Evolutionary conservation across 1,140 invertebrate species (phyloP).

Genomic region (Ruditapes philippinarum): DNA sequence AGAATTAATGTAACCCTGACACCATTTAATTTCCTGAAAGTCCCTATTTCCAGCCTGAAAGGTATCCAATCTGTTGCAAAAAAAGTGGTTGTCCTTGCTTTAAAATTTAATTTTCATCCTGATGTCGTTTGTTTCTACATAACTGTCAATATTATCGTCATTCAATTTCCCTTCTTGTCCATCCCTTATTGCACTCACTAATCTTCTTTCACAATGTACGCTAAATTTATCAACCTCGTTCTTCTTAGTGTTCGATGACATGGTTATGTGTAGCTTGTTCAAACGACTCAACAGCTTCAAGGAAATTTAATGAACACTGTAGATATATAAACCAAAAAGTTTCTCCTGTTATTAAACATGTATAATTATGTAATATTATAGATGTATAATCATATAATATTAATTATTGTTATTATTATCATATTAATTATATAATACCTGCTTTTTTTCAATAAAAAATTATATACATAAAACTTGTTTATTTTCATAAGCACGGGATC

Average conservation of each 20-base stretch:
- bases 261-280: conserved; percentile 42
- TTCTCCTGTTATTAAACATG: too few species aligned
- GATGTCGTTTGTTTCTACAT: conserved; percentile 41
- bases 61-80: conserved; percentile 37
- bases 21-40: too few species aligned
- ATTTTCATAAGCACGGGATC: too few species aligned
- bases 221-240: conserved; percentile 3
- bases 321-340: not conserved
- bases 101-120: not conserved
- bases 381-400: too few species aligned
- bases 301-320: not conserved
- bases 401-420: too few species aligned
- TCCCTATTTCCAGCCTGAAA: too few species aligned
- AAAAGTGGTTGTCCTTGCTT: conserved; percentile 53
- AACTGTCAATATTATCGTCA: conserved; percentile 49
- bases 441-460: too few species aligned
- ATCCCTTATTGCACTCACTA: not conserved
- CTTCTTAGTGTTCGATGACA: conserved; percentile 5
- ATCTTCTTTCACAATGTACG: not conserved
- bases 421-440: too few species aligned
- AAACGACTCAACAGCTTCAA: conserved; percentile 41
- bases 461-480: too few species aligned
- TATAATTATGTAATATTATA: too few species aligned
- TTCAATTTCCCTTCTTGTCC: conserved; percentile 52
- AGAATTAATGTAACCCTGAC: not conserved